These are phyloP conservation scores for Eupithecia insigniata DNA, from an alignment of 2,888 invertebrate species.

Conservation along the genomic window DNA sequence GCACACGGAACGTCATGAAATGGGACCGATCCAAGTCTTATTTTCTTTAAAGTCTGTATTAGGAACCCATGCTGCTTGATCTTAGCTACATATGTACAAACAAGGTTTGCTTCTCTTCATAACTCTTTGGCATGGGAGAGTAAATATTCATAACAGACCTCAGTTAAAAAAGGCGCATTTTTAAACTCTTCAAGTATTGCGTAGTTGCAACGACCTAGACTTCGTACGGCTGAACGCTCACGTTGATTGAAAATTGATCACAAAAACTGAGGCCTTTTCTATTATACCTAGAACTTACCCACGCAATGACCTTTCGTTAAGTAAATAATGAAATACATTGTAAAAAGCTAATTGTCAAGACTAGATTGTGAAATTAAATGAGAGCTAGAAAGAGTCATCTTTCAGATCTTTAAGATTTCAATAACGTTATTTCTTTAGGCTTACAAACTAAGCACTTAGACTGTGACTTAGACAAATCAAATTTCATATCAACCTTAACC, in stretches of 20 bases:
- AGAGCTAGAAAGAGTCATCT: too few species aligned
- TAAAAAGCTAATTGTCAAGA: slow-evolving; percentile 1
- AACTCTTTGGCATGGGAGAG: neutral
- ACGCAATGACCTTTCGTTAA: slow-evolving; percentile 24
- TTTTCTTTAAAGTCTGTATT: too few species aligned
- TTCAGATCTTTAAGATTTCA: too few species aligned
- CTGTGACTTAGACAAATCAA: too few species aligned
- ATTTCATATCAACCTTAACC: too few species aligned
- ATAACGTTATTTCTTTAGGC: too few species aligned
- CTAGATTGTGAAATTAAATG: neutral
- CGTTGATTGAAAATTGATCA: slow-evolving; percentile 19
- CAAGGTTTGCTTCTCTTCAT: too few species aligned
- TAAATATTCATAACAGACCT: neutral
- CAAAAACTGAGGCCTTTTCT: slow-evolving; percentile 24
- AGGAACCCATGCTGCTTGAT: too few species aligned
- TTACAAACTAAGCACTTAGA: too few species aligned
- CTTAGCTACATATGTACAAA: too few species aligned
- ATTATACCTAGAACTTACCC: slow-evolving; percentile 6
- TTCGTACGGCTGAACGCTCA: slow-evolving; percentile 13
- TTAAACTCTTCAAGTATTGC: neutral
- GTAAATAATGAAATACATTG: neutral
- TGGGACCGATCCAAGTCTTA: too few species aligned
- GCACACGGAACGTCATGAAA: too few species aligned
- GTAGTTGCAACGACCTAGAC: slow-evolving; percentile 15
- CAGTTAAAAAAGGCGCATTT: neutral